phyloP scores from a whole-genome alignment of 2,888 invertebrate species.

The Volucella zonaria region DNA sequence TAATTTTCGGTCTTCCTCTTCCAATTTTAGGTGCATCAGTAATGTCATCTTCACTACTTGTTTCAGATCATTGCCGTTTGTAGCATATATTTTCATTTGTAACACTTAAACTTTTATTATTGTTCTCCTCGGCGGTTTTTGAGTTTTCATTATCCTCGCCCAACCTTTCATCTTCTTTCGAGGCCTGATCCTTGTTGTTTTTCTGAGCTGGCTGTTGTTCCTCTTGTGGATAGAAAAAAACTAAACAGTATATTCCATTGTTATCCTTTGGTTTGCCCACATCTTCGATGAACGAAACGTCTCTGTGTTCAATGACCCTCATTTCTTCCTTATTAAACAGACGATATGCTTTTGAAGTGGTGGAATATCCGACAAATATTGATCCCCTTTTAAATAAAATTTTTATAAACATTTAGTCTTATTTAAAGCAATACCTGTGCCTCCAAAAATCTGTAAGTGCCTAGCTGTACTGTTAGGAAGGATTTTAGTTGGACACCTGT shows the following conservation, averaged over 20 bases:
- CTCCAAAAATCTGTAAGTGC: slow-evolving; percentile 49
- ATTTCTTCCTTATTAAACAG: slow-evolving; percentile 11
- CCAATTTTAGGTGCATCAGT: not conserved
- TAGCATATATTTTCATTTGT: not conserved
- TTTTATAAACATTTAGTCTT: slow-evolving; percentile 16
- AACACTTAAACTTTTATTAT: no score
- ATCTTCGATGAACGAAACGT: slow-evolving; percentile 24
- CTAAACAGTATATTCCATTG: not conserved
- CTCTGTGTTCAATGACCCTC: slow-evolving; percentile 8
- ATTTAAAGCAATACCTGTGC: slow-evolving; percentile 10
- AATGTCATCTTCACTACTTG: slow-evolving; percentile 2
- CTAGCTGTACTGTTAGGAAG: slow-evolving; percentile 45
- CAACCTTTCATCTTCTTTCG: not conserved
- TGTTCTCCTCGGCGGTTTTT: no score
- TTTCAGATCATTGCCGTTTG: slow-evolving; percentile 1
- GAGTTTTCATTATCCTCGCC: not conserved
- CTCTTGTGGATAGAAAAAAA: not conserved
- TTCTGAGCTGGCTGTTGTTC: not conserved
- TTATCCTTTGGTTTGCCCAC: not conserved
- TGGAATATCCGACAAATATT: slow-evolving; percentile 55
- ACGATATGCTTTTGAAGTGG: slow-evolving; percentile 42
- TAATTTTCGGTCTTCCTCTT: slow-evolving; percentile 18
- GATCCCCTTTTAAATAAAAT: slow-evolving; percentile 54
- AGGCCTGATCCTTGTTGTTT: no score
- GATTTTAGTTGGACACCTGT: slow-evolving; percentile 45